Conservation (phyloP, 2,113 vertebrate genomes). For the Mustelus asterias region DNA sequence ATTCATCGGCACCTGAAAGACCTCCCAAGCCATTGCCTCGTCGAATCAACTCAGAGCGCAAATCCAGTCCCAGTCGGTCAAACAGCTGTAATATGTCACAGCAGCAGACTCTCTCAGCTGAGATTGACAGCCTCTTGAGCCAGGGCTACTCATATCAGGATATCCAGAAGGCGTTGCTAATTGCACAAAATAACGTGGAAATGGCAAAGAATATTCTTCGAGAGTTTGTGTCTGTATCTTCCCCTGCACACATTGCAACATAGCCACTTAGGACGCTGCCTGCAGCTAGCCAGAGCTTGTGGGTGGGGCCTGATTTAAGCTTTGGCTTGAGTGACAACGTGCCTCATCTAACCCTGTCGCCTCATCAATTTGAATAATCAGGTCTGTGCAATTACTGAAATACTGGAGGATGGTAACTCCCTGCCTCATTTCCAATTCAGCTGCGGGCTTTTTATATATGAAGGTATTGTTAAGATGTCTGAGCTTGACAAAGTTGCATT, state of each 20-base stretch:
- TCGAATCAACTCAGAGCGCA: slow-evolving; percentile 82
- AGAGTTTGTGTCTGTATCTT: slow-evolving; percentile 89
- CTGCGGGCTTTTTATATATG: slow-evolving; percentile 21
- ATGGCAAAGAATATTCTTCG: slow-evolving; percentile 98
- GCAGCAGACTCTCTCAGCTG: slow-evolving; percentile 68
- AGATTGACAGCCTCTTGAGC: slow-evolving; percentile 90
- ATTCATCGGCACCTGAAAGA: slow-evolving; percentile 76
- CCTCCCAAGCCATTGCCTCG: slow-evolving; percentile 89
- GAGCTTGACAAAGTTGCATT: not conserved
- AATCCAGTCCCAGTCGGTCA: slow-evolving; percentile 60
- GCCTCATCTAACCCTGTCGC: slow-evolving; percentile 22
- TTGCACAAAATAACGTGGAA: slow-evolving; percentile 97
- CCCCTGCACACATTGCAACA: slow-evolving; percentile 84
- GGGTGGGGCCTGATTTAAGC: slow-evolving; percentile 7
- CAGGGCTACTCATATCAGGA: slow-evolving; percentile 98
- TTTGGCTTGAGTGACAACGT: slow-evolving; percentile 17
- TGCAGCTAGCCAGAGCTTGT: not conserved
- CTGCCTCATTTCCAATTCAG: not conserved
- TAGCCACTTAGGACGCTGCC: slow-evolving; percentile 57
- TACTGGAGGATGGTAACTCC: slow-evolving; percentile 1
- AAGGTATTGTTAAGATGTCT: slow-evolving; percentile 13
- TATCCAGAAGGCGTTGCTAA: slow-evolving; percentile 96
- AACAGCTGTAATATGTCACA: not conserved
- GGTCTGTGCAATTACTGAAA: slow-evolving; percentile 36
- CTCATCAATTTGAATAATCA: slow-evolving; percentile 33